Evolutionary conservation across 2,797 vertebrate species (phyloP).

Genomic region (Anguilla megastoma): DNA sequence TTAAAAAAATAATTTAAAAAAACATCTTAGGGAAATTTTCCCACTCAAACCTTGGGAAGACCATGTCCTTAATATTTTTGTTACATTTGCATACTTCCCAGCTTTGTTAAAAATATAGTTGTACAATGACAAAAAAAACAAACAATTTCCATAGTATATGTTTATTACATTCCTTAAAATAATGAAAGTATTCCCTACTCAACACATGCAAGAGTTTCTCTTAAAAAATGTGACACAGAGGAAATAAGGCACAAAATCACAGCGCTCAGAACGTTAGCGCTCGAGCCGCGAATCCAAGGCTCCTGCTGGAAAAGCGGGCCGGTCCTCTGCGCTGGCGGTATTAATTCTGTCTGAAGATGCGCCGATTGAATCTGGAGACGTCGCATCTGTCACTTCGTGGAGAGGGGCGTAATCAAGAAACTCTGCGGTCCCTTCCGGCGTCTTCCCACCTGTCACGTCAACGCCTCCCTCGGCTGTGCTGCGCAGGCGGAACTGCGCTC

Average conservation of each 20-base stretch:
- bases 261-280: neutral
- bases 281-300: neutral
- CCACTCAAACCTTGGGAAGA: neutral
- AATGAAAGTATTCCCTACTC: neutral
- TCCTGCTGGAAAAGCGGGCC: neutral
- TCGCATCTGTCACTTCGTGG: constrained; percentile 9
- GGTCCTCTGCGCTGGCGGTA: neutral
- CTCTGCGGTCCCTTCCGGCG: neutral
- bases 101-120: neutral
- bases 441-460: neutral
- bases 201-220: neutral
- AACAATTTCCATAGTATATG: neutral
- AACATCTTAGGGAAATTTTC: neutral
- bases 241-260: neutral
- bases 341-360: neutral
- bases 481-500: neutral
- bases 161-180: neutral
- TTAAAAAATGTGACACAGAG: neutral
- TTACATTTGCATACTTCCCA: neutral
- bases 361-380: constrained; percentile 13
- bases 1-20: neutral
- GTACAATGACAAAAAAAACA: neutral
- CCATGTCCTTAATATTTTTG: neutral
- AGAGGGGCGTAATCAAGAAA: constrained; percentile 13
- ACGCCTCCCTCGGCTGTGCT: neutral